phyloP scores from a whole-genome alignment of 2,888 invertebrate genomes.

The Autographa gamma region DNA sequence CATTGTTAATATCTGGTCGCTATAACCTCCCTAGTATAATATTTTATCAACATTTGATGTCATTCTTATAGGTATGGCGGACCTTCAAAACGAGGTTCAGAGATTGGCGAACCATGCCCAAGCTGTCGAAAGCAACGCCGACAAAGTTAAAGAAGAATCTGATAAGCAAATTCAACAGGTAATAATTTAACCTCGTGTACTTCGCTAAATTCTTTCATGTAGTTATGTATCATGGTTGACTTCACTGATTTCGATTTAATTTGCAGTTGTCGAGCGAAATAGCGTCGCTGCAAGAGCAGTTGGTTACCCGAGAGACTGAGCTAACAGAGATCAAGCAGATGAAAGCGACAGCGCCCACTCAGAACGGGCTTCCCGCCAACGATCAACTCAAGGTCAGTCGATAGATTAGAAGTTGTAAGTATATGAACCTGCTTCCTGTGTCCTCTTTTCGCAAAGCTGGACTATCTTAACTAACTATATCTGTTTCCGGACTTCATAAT shows the following conservation, averaged over 20 bases:
- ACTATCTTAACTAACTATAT: background rate
- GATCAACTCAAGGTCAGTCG: slow-evolving; percentile 76
- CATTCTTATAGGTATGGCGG: slow-evolving; percentile 73
- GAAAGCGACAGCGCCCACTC: slow-evolving; percentile 76
- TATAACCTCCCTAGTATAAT: background rate
- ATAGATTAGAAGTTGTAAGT: background rate
- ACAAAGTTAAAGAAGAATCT: slow-evolving; percentile 86
- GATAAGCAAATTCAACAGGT: slow-evolving; percentile 85
- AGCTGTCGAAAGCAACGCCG: slow-evolving; percentile 73
- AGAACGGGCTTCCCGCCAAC: slow-evolving; percentile 77
- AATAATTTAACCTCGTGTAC: slow-evolving; percentile 37
- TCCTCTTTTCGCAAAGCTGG: background rate
- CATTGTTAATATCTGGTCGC: background rate
- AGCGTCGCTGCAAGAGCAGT: slow-evolving; percentile 69
- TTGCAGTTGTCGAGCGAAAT: slow-evolving; percentile 73
- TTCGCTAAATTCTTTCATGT: background rate
- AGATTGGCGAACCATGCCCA: slow-evolving; percentile 78
- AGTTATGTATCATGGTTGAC: background rate
- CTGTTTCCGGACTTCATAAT: background rate
- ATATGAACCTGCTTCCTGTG: background rate
- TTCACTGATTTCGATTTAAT: background rate
- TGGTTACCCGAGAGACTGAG: slow-evolving; percentile 74
- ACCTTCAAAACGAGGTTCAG: slow-evolving; percentile 86
- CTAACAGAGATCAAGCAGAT: slow-evolving; percentile 77
- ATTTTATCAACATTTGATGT: slow-evolving; percentile 12